A percentile compares a stretch with the other conserved stretches of the same genome.
Conservation (phyloP, 1,140 invertebrate species). For the Lethocerus indicus region DNA sequence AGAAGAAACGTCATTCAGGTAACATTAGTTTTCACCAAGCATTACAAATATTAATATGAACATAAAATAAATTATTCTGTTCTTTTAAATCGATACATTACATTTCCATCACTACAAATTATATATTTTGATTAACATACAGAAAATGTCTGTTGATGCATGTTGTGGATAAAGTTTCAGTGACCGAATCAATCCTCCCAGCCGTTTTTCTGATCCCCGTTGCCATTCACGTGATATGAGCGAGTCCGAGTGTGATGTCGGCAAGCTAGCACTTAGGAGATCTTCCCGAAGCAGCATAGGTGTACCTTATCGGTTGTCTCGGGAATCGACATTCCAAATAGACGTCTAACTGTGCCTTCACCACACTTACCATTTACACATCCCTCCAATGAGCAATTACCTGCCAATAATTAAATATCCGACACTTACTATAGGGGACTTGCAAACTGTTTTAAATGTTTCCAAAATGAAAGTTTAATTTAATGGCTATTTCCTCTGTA, state of each 20-base stretch:
- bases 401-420: no score
- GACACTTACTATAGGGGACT: no score
- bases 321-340: constrained; percentile 24
- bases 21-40: constrained; percentile 15
- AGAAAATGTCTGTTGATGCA: constrained; percentile 20
- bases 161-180: constrained; percentile 34
- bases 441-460: no score
- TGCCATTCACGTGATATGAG: constrained; percentile 32
- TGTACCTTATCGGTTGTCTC: constrained; percentile 15
- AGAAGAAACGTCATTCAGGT: constrained; percentile 67
- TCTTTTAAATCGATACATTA: not conserved
- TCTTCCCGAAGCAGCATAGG: constrained; percentile 15
- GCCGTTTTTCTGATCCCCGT: constrained; percentile 31
- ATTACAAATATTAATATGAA: not conserved
- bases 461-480: no score
- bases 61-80: not conserved
- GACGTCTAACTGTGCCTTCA: constrained; percentile 21
- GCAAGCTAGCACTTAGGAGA: constrained; percentile 17
- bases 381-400: no score
- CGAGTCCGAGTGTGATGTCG: constrained; percentile 31
- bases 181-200: constrained; percentile 37
- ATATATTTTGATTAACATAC: not conserved
- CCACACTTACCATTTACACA: no score
- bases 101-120: not conserved
- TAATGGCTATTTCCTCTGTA: no score